Percentiles rank a stretch among this genome's conserved stretches.
These are phyloP conservation scores for Passerculus sandwichensis DNA, from an alignment of 2,797 vertebrate species.

Conservation along the genomic window DNA sequence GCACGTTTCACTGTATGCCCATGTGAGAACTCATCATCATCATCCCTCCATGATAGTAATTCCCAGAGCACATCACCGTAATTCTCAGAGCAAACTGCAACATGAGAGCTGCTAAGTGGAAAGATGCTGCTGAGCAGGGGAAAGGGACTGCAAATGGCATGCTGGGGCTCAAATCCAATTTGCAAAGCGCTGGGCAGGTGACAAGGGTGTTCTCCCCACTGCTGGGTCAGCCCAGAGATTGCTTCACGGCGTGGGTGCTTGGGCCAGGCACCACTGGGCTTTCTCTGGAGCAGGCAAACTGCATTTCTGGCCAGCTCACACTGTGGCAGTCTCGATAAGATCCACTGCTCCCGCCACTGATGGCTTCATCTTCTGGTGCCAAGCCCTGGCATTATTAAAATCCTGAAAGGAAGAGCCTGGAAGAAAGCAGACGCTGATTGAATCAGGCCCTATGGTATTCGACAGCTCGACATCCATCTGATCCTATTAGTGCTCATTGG, in stretches of 20 bases:
- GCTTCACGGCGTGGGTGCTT: background rate
- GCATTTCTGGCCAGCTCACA: background rate
- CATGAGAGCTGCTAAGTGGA: background rate
- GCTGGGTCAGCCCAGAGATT: background rate
- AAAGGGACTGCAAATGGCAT: rapidly evolving
- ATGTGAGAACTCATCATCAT: background rate
- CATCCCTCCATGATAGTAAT: background rate
- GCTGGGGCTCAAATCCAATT: background rate
- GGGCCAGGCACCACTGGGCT: background rate
- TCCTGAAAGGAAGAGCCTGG: constrained; percentile 47
- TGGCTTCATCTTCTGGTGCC: constrained; percentile 45
- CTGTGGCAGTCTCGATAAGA: background rate
- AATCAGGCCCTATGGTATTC: constrained; percentile 43
- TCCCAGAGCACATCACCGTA: background rate
- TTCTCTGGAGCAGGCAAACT: background rate
- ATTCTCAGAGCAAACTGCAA: constrained; percentile 1
- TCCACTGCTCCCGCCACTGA: background rate
- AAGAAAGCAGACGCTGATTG: constrained; percentile 45
- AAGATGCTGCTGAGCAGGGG: background rate
- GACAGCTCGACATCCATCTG: constrained; percentile 62
- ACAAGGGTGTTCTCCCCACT: rapidly evolving
- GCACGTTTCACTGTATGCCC: rapidly evolving
- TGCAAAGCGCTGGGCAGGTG: background rate
- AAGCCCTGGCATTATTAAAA: constrained; percentile 55
- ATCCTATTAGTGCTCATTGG: constrained; percentile 46